These are phyloP conservation scores for Drosophila mayaguana DNA, from an alignment of 2,888 invertebrate genomes.

Conservation along the genomic window DNA sequence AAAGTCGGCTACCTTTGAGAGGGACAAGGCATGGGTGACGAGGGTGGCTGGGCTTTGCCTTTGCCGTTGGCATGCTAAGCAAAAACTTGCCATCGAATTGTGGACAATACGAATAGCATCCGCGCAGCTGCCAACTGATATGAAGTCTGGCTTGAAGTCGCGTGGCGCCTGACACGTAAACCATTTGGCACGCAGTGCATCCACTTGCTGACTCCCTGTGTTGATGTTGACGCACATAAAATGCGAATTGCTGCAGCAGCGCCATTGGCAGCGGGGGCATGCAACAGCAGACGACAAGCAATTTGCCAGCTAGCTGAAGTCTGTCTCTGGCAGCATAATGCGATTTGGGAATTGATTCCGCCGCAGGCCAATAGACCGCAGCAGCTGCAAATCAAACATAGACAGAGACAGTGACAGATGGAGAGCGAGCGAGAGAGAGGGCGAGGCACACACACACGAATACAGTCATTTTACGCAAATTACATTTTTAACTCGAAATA, in stretches of 20 bases:
- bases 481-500: constrained; percentile 55
- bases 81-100: constrained; percentile 39
- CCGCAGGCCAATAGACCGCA: constrained; percentile 54
- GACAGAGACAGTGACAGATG: not conserved
- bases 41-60: not conserved
- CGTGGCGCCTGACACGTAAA: constrained; percentile 74
- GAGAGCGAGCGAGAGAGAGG: not conserved
- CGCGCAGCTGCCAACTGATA: constrained; percentile 36
- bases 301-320: constrained; percentile 59
- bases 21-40: not conserved
- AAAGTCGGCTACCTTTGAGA: constrained; percentile 31
- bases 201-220: constrained; percentile 66
- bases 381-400: constrained; percentile 23
- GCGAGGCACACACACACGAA: not conserved
- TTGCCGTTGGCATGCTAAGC: constrained; percentile 44
- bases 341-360: constrained; percentile 80
- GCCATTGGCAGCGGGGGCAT: constrained; percentile 1
- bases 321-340: constrained; percentile 64
- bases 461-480: constrained; percentile 75
- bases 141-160: constrained; percentile 17
- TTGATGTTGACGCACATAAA: constrained; percentile 77
- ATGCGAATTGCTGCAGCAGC: constrained; percentile 55
- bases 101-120: constrained; percentile 40
- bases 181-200: constrained; percentile 80
- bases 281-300: constrained; percentile 60